Evolutionary conservation across 2,113 vertebrate species (phyloP), one percentile per base, ranked within the genome.

Genomic region (Mesoclemmys tuberculata): DNA sequence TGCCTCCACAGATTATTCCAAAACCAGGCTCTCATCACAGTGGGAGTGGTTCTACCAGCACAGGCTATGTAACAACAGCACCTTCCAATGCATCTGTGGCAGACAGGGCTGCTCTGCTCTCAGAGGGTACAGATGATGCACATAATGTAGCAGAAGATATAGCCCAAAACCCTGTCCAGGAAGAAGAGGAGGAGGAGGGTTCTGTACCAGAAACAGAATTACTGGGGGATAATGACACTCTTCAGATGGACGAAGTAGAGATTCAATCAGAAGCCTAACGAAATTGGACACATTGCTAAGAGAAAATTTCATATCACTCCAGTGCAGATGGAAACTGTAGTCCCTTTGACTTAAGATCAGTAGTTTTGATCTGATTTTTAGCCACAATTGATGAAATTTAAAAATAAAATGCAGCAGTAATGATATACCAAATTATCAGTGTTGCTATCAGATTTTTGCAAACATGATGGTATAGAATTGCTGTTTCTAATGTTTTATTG

Each of bases 1-100:
- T 99, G 48, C 99, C 99, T 49, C 98, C 98, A 14, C 99, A 98
- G 89, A 97, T 99, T 96, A 98, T 98, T 80, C 97, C 98, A 89
- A 99, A 99, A 92, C 98, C 99, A 3, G 98, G 99, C 24, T 99
- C 99, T 14, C 99, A 99, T 93, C 99, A 99, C 85, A 99, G 99
- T 0, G 99, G 99, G 84, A 99, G 99, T 1, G 99, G 99, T 46
- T 99, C 99, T 90, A 99, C 99, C 55, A 99, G 99, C 93, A 99
- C 99, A 1, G 99, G 99, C 64, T 99, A 99, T 0, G 99, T 99
- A 94, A 99, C 99, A 95, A 99, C 99, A 0, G 99, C 99, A 0
- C 99, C 99, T 26, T 99, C 99, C 95, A 99, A 98, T 58, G 97
- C 98, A 0, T 99, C 99, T 0, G 98, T 98, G 95, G 98, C 99